Conservation (phyloP, 2,888 invertebrate species). For the Agrochola lychnidis region DNA sequence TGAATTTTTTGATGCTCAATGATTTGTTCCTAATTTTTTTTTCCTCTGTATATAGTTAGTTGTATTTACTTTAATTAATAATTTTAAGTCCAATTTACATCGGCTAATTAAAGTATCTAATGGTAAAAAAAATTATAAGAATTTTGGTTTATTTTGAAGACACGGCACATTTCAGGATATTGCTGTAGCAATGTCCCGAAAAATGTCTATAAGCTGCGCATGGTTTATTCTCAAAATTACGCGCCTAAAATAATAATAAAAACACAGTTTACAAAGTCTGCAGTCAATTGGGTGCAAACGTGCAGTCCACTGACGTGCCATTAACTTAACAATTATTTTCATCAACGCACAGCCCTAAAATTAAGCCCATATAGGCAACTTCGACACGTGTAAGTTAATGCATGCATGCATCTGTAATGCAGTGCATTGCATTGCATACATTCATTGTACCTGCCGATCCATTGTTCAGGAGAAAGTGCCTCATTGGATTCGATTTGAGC, state of each 20-base stretch:
- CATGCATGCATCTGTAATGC: conserved; percentile 67
- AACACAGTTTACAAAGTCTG: not conserved
- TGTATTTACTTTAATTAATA: no score
- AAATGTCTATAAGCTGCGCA: no score
- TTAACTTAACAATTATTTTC: not conserved
- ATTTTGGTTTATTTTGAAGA: no score
- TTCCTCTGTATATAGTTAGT: no score
- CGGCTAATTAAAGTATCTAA: no score
- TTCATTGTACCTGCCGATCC: conserved; percentile 74
- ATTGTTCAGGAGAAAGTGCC: conserved; percentile 76
- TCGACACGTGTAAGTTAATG: conserved; percentile 63
- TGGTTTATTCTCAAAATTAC: no score
- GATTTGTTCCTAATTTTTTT: no score
- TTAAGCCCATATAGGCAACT: conserved; percentile 31
- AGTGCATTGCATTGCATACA: conserved; percentile 71
- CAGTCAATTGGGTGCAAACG: not conserved
- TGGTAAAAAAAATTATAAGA: no score
- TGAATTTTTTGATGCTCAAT: no score
- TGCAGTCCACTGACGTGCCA: not conserved
- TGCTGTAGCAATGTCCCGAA: no score
- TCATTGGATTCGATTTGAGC: conserved; percentile 60
- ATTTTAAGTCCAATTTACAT: no score
- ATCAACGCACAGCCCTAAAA: conserved; percentile 53
- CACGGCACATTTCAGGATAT: no score
- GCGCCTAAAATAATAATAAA: not conserved